Evolutionary conservation across 2,797 vertebrate genomes (phyloP), one percentile per base, ranked within the genome.

Genomic region (Xenentodon cancila): DNA sequence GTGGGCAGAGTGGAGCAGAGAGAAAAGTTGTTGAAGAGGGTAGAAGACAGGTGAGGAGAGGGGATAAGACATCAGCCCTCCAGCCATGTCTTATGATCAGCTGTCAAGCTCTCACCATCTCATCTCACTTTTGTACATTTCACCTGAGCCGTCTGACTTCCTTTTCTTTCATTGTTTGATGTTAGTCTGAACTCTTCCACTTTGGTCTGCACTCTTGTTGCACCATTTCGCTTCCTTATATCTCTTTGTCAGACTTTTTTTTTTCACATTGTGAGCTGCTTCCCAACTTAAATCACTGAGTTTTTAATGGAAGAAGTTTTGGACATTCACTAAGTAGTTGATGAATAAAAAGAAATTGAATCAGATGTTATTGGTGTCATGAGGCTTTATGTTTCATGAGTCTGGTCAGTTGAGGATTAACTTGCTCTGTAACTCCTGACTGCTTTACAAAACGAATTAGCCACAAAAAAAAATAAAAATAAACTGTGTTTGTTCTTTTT

Each of bases 401-500:
- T 40, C 37, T 15, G 13, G 37, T 37, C 34, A 37, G 12, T 11
- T 16, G 15, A 5, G 12, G 4, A 40, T 15, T 40, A 2, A 15
- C 12, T 16, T 40, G 9, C 37, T 40, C 15, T 40, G 81, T 76
- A 84, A 72, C 70, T 84, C 73, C 61, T 69, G 64, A 73, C 73
- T 86, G 77, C 73, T 85, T 87, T 71, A 84, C 74, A 77, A 84
- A 81, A 59, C 9, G 30, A 30, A 30, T 5, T 30, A 30, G 13
- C 9, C 9, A 15, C 15, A 16, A 40, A 40, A 16, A 4, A 5
- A 40, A 15, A 40, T 5, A 15, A 40, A 40, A 15, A 59, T 76
- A 77, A 79, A 77, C 75, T 11, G 67, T 79, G 82, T 85, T 82
- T 77, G 86, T 85, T 88, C 77, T 84, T 89, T n/a, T 89, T 89